Evolutionary conservation across 2,797 vertebrate species (phyloP).

Genomic region (Sternarchorhynchus goeldii): DNA sequence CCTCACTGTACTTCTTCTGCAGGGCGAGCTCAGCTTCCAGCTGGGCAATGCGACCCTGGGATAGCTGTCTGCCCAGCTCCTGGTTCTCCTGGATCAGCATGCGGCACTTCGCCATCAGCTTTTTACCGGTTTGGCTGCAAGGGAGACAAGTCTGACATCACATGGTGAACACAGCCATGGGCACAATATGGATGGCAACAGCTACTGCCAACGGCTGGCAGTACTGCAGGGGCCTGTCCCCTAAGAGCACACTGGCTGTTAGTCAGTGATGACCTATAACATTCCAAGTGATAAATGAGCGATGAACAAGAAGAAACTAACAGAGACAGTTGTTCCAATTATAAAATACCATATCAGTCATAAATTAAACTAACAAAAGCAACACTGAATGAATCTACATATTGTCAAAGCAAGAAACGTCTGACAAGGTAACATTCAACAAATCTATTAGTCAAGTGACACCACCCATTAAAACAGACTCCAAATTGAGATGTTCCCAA

Average conservation of each 20-base stretch:
- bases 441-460: constrained; percentile 7
- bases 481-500: constrained; percentile 26
- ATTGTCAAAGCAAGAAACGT: not conserved
- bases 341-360: constrained; percentile 15
- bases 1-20: constrained; percentile 99
- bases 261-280: constrained; percentile 28
- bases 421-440: constrained; percentile 31
- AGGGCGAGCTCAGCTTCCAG: constrained; percentile 98
- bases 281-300: constrained; percentile 29
- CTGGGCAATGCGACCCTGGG: constrained; percentile 98
- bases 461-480: constrained; percentile 23
- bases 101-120: constrained; percentile 99
- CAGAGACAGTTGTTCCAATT: constrained; percentile 33
- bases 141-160: constrained; percentile 98
- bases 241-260: constrained; percentile 17
- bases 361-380: constrained; percentile 28
- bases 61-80: constrained; percentile 97
- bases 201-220: constrained; percentile 25
- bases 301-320: constrained; percentile 33
- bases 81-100: constrained; percentile 99
- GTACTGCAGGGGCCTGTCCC: constrained; percentile 24
- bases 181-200: constrained; percentile 51
- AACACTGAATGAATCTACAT: constrained; percentile 32
- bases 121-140: constrained; percentile 99
- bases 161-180: constrained; percentile 77